Conservation (phyloP, 2,797 vertebrate species). For the Notolabrus celidotus region DNA sequence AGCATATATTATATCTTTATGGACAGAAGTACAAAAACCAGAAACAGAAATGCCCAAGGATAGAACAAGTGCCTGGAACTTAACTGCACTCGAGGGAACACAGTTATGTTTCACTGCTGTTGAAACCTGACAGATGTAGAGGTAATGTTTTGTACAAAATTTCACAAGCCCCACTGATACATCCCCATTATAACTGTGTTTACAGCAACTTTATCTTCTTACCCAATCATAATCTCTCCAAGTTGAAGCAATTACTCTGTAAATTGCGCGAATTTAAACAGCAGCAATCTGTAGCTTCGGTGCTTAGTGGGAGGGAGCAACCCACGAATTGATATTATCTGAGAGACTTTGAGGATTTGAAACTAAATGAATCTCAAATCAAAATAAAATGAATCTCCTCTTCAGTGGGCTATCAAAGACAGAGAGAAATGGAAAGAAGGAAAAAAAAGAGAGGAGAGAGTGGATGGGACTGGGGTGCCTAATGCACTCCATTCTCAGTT, state of each 20-base stretch:
- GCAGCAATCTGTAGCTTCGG: constrained; percentile 40
- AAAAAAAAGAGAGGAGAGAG: background rate
- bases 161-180: constrained; percentile 20
- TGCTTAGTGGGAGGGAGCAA: constrained; percentile 49
- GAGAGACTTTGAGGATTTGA: constrained; percentile 55
- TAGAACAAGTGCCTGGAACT: background rate
- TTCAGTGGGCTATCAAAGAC: constrained; percentile 52
- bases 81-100: background rate
- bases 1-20: background rate
- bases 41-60: background rate
- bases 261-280: constrained; percentile 65
- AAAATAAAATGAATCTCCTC: constrained; percentile 70
- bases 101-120: background rate
- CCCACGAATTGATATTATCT: constrained; percentile 61
- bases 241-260: constrained; percentile 62
- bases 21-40: background rate
- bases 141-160: constrained; percentile 10
- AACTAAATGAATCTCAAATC: constrained; percentile 72
- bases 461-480: background rate
- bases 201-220: constrained; percentile 44
- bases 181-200: constrained; percentile 44
- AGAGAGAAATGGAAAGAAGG: constrained; percentile 38
- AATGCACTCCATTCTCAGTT: constrained; percentile 54
- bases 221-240: constrained; percentile 57
- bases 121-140: constrained; percentile 1